phyloP scores from a whole-genome alignment of 1,140 invertebrate genomes.

The Eupeodes corollae region DNA sequence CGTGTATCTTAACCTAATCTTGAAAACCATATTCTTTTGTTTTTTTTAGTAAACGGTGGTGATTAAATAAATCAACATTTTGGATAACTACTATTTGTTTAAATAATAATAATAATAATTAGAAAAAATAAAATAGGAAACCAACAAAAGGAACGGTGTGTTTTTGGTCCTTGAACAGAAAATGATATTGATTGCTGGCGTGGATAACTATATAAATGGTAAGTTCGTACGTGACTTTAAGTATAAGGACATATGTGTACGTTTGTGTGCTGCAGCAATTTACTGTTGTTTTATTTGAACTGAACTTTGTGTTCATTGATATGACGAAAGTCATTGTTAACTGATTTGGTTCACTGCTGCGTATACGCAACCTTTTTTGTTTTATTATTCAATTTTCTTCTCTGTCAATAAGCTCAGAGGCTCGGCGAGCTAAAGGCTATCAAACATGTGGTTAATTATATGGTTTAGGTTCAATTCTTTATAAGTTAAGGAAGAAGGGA shows the following conservation, averaged over 20 bases:
- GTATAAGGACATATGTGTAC: no score
- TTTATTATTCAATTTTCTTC: not conserved
- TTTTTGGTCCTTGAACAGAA: slow-evolving; percentile 9
- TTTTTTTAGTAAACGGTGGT: not conserved
- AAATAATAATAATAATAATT: no score
- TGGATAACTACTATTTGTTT: not conserved
- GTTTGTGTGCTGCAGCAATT: not conserved
- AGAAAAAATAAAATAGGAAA: no score
- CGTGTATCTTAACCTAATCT: no score
- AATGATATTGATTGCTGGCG: slow-evolving; percentile 35
- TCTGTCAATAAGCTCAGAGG: not conserved
- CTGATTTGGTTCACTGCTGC: not conserved
- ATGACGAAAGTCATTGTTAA: not conserved
- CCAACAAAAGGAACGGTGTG: not conserved
- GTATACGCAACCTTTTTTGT: not conserved
- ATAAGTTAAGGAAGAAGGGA: no score
- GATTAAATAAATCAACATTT: not conserved
- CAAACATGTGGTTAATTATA: no score
- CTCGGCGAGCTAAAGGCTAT: no score
- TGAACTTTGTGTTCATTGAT: not conserved
- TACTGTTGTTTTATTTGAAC: not conserved
- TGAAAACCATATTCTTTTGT: no score
- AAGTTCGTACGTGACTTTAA: slow-evolving; percentile 11
- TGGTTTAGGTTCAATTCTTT: no score
- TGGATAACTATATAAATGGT: slow-evolving; percentile 34